These are phyloP conservation scores for Corythornis madagascariensis DNA, from an alignment of 2,113 vertebrate species.

Conservation along the genomic window DNA sequence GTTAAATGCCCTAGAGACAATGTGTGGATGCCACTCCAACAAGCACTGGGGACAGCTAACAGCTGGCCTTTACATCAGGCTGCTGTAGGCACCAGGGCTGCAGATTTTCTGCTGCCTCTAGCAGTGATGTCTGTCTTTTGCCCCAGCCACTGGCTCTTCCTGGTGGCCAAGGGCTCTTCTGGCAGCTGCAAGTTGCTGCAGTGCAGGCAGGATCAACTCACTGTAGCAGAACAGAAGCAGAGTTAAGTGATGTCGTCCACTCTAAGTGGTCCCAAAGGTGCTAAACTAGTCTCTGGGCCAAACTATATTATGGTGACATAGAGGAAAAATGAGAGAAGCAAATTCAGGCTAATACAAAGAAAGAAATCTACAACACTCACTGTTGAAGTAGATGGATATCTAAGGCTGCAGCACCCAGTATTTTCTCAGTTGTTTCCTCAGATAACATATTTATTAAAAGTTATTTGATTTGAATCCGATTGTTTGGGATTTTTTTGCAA, in stretches of 20 bases:
- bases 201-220: neutral
- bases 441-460: neutral
- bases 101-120: neutral
- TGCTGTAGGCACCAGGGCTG: neutral
- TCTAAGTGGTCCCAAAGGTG: neutral
- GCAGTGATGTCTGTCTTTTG: neutral
- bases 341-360: neutral
- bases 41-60: neutral
- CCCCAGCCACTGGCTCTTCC: neutral
- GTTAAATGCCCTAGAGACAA: fast-evolving
- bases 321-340: neutral
- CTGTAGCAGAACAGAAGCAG: neutral
- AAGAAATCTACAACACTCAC: neutral
- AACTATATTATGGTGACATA: neutral
- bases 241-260: neutral
- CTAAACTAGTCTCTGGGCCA: neutral
- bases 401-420: neutral
- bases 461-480: neutral
- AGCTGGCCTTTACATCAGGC: neutral
- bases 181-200: neutral
- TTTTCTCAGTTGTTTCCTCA: neutral
- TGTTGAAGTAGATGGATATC: neutral
- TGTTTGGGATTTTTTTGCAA: neutral
- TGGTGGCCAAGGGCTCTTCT: neutral
- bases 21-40: fast-evolving